Base-by-base conservation (phyloP, 1,140 invertebrate species). In the Euwallacea similis region DNA sequence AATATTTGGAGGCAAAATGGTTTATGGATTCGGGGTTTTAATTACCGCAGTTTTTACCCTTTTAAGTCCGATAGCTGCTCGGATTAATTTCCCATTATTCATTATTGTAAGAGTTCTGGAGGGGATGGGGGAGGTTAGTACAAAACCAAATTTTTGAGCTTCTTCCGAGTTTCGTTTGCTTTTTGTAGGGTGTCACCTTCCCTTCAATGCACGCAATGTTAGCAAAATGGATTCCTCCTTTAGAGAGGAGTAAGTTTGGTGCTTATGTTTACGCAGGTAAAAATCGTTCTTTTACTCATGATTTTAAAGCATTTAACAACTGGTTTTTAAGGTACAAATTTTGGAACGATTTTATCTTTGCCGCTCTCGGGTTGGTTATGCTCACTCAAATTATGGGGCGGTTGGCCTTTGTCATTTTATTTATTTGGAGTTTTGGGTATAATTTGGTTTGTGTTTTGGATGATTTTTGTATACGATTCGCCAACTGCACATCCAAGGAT, bases 161-260 rank as follows among this genome's bases (percentile, higher is more conserved):
- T 47, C 6, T 50, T 50, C 13, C 2, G 2, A 56, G 55, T 4
- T 13, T 56, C 9, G 3, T 7, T 56, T 16, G 10, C 0, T 13
- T 56, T 2, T 9, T 56, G 9, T 43, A 88, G 86, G 92, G 92
- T 46, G 91, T 93, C 41, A 93, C 91, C 53, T 93, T 91, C 82
- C 92, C 92, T 53, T 89, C 91, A 0, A 91, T 93, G 89, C 90
- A 92, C 79, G 89, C 88, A 33, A 91, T 94, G 88, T 80, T 93
- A 42, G 90, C 91, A 4, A 86, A 88, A 66, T 94, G 92, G 92
- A 90, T 93, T 54, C 92, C 92, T 7, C 90, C 91, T 9, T 80
- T 91, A 72, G 92, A 94, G 79, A 85, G 91, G 74, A 92, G 90
- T 65, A 91, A 90, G 83, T 91, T 93, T 81, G 91, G 90, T 42